Conservation (phyloP, 2,113 vertebrate species). For the Origma solitaria region DNA sequence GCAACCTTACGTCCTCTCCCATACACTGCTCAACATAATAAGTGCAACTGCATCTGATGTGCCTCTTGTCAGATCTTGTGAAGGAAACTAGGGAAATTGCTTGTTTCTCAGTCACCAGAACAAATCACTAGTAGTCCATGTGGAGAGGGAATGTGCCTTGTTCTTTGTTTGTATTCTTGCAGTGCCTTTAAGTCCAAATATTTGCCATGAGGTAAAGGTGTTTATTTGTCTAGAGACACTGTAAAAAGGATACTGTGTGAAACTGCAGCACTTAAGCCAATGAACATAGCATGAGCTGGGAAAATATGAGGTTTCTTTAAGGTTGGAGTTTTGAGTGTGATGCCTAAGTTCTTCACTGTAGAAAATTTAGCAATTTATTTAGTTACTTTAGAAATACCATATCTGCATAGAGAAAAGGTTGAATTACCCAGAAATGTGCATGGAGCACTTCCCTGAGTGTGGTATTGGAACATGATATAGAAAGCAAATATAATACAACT, state of each 20-base stretch:
- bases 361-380: neutral
- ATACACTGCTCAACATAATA: neutral
- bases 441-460: neutral
- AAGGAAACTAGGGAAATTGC: neutral
- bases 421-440: neutral
- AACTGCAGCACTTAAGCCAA: neutral
- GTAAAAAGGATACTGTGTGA: neutral
- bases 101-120: neutral
- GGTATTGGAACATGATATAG: neutral
- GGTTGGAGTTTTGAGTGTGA: neutral
- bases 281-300: neutral
- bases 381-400: neutral
- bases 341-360: neutral
- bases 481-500: neutral
- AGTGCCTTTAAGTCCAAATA: neutral
- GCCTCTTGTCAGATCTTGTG: neutral
- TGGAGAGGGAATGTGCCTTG: neutral
- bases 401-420: neutral
- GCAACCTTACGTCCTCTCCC: neutral
- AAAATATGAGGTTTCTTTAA: neutral
- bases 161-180: neutral
- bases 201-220: neutral
- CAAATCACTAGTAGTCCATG: accelerated
- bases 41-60: neutral
- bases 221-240: neutral